A percentile compares a stretch with the other conserved stretches of the same genome.
Conservation (phyloP, 64 coral and sea anemone species). For the Montipora efflorescens region DNA sequence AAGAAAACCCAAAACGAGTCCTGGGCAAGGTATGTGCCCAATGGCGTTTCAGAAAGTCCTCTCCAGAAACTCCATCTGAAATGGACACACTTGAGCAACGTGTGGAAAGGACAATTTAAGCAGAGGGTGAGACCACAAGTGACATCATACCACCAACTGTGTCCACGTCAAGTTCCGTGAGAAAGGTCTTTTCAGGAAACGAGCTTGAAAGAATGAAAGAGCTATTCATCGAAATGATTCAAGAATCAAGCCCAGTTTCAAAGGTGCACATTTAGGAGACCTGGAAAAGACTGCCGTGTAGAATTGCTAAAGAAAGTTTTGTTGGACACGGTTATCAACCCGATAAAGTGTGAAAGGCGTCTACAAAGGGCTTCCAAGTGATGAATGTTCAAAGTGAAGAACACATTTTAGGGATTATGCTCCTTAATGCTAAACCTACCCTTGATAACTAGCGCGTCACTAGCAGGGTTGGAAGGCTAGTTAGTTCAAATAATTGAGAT, state of each 20-base stretch:
- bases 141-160: slow-evolving; percentile 47
- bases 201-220: slow-evolving; percentile 10
- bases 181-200: slow-evolving; percentile 14
- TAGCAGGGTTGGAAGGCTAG: no score
- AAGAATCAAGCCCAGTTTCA: slow-evolving; percentile 36
- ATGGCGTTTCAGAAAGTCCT: slow-evolving; percentile 5
- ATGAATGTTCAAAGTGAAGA: background rate
- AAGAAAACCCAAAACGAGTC: slow-evolving; percentile 43
- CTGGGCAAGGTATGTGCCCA: slow-evolving; percentile 32
- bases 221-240: slow-evolving; percentile 34
- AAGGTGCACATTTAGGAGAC: slow-evolving; percentile 23
- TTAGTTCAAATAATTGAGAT: no score
- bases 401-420: background rate
- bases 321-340: slow-evolving; percentile 34
- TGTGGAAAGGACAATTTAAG: slow-evolving; percentile 9
- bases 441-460: no score
- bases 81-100: slow-evolving; percentile 21
- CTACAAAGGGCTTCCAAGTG: background rate
- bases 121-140: slow-evolving; percentile 31
- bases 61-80: slow-evolving; percentile 1
- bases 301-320: slow-evolving; percentile 5
- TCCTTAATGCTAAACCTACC: background rate
- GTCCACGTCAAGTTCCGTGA: background rate
- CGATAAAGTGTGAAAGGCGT: slow-evolving; percentile 66
- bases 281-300: background rate